Base-by-base conservation (phyloP, 2,888 invertebrate genomes). In the Apeira syringaria region DNA sequence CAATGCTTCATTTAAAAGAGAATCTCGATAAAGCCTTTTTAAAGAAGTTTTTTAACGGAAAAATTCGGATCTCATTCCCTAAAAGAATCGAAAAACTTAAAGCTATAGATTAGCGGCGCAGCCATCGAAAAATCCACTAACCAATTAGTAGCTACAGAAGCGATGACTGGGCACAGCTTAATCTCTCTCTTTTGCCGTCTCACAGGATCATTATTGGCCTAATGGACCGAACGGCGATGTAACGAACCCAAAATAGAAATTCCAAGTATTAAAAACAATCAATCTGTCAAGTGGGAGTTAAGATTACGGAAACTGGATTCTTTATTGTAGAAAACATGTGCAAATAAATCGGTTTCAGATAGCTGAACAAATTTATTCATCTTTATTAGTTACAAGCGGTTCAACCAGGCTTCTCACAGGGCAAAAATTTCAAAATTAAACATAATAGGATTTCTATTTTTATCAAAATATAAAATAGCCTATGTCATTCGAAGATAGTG, bases 151-250 rank as follows among this genome's bases (percentile, higher is more conserved):
- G 71, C 68, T 64, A 64, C 64, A 68, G 62, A 79, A 78, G 65
- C 67, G 80, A 81, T 81, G 83, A 82, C 75, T 71, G 70, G 65
- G 78, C 80, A 71, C 60, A 58, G 73, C 72, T 77, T 83, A 82
- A 85, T 83, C 80, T 80, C 72, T 70, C n/a, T n/a, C n/a, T 78
- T 80, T 74, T 72, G 77, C 80, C 78, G 73, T 76, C 74, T 84
- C 83, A 84, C 76, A 79, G 80, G 64, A 66, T 69, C 59, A 70
- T 74, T 79, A 84, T 83, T 82, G 82, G 75, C 70, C 74, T 84
- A 85, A 85, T 84, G 85, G 81, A 77, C 64, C 73, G 66, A 53
- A 68, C 30, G 27, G n/a, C 55, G 59, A 64, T 59, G 65, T 64
- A 68, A 70, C 66, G 59, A 67, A 68, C 73, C 70, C 70, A 74